phyloP scores from a whole-genome alignment of 2,888 invertebrate species.

The Zonitis immaculata region DNA sequence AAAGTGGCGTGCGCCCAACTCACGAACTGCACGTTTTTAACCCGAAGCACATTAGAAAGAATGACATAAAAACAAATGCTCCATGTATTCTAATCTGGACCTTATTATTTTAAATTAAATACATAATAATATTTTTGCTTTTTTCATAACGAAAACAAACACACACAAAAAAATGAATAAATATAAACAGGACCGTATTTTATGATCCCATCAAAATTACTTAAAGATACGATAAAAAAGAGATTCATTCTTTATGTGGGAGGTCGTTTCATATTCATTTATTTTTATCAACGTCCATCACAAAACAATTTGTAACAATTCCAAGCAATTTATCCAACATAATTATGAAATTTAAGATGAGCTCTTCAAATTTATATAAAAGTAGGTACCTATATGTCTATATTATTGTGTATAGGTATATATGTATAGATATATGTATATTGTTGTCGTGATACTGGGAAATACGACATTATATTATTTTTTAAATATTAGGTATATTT shows the following conservation, averaged over 20 bases:
- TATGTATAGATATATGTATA: too few species aligned
- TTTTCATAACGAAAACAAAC: too few species aligned
- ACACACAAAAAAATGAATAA: too few species aligned
- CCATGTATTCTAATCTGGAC: constrained; percentile 20
- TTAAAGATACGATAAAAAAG: too few species aligned
- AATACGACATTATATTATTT: not conserved
- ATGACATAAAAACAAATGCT: constrained; percentile 26
- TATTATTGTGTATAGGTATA: too few species aligned
- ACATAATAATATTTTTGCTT: too few species aligned
- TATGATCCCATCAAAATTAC: not conserved
- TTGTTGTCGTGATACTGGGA: not conserved
- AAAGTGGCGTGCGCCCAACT: constrained; percentile 31
- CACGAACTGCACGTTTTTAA: constrained; percentile 36
- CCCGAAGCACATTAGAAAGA: constrained; percentile 29
- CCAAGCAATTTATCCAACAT: constrained; percentile 6
- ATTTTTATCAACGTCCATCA: constrained; percentile 27
- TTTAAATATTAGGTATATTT: too few species aligned
- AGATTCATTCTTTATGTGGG: constrained; percentile 23
- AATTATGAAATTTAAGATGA: constrained; percentile 18
- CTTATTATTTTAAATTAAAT: constrained; percentile 35
- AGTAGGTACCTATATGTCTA: too few species aligned
- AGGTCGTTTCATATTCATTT: too few species aligned
- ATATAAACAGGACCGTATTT: constrained; percentile 7
- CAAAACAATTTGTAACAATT: constrained; percentile 24
- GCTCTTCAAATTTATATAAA: too few species aligned